Percentiles rank a stretch among this genome's conserved stretches.
phyloP scores from a whole-genome alignment of 2,113 vertebrate species.

The Promerops cafer region DNA sequence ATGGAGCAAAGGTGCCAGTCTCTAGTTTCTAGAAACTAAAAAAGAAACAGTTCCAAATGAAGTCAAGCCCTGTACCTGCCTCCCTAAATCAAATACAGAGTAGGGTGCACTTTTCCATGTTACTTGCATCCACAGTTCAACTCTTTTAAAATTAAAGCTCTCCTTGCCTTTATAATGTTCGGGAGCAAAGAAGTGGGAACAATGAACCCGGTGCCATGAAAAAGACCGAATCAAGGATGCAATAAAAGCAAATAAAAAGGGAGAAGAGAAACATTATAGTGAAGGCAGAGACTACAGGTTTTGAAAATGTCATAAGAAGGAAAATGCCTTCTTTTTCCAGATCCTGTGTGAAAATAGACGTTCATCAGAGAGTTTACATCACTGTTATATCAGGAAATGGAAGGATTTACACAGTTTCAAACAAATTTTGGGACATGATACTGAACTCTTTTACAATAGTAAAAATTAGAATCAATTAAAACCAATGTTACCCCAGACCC shows the following conservation, averaged over 20 bases:
- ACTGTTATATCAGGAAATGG: not conserved
- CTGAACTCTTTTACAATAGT: not conserved
- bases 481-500: not conserved
- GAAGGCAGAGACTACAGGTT: not conserved
- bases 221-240: not conserved
- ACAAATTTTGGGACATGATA: not conserved
- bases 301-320: not conserved
- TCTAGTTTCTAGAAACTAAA: not conserved
- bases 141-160: not conserved
- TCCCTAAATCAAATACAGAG: not conserved
- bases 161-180: not conserved
- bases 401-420: not conserved
- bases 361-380: not conserved
- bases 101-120: not conserved
- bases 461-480: not conserved
- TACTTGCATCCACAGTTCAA: not conserved
- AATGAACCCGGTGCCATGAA: not conserved
- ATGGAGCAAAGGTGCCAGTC: rapidly evolving
- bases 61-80: not conserved
- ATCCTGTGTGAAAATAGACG: not conserved
- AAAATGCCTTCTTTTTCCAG: not conserved
- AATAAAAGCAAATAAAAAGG: not conserved
- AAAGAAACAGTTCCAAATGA: not conserved
- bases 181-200: not conserved
- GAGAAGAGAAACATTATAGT: not conserved